A percentile compares a stretch with the other conserved stretches of the same genome.
Conservation (phyloP, 1,140 invertebrate genomes). For the Caenorhabditis remanei region DNA sequence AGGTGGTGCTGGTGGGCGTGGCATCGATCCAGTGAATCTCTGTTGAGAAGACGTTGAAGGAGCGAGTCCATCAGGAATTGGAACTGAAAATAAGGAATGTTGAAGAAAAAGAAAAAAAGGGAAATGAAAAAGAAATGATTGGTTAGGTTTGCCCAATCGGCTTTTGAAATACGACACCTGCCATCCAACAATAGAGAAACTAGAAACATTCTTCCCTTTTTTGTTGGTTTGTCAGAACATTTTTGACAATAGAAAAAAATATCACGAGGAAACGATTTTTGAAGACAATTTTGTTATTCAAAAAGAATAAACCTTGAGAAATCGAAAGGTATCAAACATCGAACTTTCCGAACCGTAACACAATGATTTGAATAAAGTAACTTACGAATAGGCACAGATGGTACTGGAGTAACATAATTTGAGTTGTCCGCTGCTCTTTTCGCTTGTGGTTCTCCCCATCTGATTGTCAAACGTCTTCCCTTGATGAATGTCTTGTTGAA, state of each 20-base stretch:
- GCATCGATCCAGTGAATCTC: conserved; percentile 25
- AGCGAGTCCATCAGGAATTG: conserved; percentile 37
- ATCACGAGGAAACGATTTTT: not conserved
- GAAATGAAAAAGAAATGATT: conserved; percentile 3
- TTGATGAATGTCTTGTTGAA: conserved; percentile 89
- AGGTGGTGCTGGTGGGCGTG: conserved; percentile 32
- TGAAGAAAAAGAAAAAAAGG: conserved; percentile 22
- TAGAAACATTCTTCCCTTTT: conserved; percentile 9
- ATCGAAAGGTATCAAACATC: not conserved
- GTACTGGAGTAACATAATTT: conserved; percentile 69
- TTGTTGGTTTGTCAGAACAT: not conserved
- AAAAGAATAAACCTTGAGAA: not conserved
- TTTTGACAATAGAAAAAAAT: not conserved
- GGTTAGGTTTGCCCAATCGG: not conserved
- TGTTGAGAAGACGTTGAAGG: conserved; percentile 17
- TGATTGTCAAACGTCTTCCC: conserved; percentile 85
- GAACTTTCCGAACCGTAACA: not conserved
- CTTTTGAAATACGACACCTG: conserved; percentile 40
- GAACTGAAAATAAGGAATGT: not conserved
- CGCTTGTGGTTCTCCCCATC: conserved; percentile 85
- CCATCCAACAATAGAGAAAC: not conserved
- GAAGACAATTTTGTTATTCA: not conserved
- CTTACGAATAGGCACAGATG: conserved; percentile 73
- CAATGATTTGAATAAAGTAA: conserved; percentile 4
- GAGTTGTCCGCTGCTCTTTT: conserved; percentile 64